phyloP scores from a whole-genome alignment of 2,113 vertebrate species.

The Burhinus bistriatus region DNA sequence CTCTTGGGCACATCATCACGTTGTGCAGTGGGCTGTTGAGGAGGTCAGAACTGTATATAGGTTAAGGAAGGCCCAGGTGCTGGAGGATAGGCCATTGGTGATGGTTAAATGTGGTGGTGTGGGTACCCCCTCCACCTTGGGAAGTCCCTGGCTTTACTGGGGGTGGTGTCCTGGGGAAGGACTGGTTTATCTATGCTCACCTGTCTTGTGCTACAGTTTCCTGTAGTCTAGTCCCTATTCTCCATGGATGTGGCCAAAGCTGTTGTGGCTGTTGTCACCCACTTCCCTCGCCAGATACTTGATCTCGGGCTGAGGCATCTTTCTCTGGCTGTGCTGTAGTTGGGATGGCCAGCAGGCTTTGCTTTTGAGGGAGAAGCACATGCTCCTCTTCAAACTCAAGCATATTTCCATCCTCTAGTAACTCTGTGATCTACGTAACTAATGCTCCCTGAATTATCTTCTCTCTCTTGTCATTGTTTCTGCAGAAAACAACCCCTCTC shows the following conservation, averaged over 20 bases:
- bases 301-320: neutral
- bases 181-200: neutral
- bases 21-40: neutral
- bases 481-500: neutral
- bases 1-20: neutral
- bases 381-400: neutral
- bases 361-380: neutral
- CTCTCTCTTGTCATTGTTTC: neutral
- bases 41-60: neutral
- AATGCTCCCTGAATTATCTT: neutral
- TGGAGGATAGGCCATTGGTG: neutral
- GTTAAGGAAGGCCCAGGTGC: neutral
- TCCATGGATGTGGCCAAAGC: neutral
- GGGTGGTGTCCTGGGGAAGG: neutral
- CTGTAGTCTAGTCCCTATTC: neutral
- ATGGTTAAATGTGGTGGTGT: rapidly evolving
- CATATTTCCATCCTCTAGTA: neutral
- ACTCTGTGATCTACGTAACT: neutral
- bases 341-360: neutral
- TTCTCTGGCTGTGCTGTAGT: neutral
- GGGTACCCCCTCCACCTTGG: neutral
- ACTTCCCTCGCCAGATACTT: neutral
- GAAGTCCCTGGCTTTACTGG: neutral
- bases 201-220: neutral
- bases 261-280: neutral